Evolutionary conservation across 1,140 invertebrate genomes (phyloP).

Genomic region (Plutomurus gul): DNA sequence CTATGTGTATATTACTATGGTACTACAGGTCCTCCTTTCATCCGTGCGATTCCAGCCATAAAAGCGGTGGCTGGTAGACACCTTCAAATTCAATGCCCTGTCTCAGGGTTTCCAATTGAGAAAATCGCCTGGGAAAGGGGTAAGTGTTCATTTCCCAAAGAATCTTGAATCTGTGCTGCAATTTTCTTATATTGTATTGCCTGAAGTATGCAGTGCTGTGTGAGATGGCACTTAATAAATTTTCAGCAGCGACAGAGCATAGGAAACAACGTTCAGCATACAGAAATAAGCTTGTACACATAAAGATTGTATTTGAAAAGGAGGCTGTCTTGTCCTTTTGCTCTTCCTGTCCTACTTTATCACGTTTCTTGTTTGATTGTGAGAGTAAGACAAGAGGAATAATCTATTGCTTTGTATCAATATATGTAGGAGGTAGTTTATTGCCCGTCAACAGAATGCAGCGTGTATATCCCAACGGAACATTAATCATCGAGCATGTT

Average conservation of each 20-base stretch:
- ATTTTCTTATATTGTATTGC: background rate
- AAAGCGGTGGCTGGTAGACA: conserved; percentile 81
- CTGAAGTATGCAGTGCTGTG: too few species aligned
- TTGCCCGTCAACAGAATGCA: conserved; percentile 81
- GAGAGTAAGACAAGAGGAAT: background rate
- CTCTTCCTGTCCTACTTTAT: background rate
- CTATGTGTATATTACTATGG: background rate
- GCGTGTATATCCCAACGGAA: conserved; percentile 71
- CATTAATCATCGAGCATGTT: conserved; percentile 70
- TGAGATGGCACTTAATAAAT: too few species aligned
- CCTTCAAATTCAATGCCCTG: conserved; percentile 79
- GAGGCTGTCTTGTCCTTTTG: background rate
- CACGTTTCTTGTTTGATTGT: background rate
- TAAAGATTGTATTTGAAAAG: too few species aligned
- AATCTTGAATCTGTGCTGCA: too few species aligned
- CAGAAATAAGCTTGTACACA: too few species aligned
- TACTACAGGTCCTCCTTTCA: conserved; percentile 75
- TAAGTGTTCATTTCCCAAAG: conserved; percentile 55
- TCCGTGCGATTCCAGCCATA: conserved; percentile 79
- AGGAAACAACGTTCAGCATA: too few species aligned
- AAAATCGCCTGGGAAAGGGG: conserved; percentile 63
- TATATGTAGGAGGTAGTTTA: conserved; percentile 66
- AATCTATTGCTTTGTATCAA: conserved; percentile 36
- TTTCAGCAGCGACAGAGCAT: too few species aligned
- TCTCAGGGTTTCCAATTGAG: conserved; percentile 67